Evolutionary conservation across 2,797 vertebrate genomes (phyloP), one percentile per base, ranked within the genome.

Genomic region (Darevskia mixta): DNA sequence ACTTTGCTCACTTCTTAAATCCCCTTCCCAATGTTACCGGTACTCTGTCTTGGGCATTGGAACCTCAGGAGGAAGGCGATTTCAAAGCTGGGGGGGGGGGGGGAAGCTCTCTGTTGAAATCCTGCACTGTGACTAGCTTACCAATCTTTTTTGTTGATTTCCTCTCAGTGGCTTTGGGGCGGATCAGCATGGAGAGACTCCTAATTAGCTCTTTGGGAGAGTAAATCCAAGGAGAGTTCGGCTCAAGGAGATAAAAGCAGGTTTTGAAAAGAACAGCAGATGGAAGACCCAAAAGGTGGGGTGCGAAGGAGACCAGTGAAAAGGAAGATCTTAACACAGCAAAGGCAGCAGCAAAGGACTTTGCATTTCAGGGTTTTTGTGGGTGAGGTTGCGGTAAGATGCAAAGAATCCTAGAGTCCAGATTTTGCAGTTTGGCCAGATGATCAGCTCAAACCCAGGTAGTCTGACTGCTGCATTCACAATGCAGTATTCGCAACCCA

Each of bases 1-100:
- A 67, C 9, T 66, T 85, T 66, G 76, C 41, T 78, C 5, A 15
- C 23, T 27, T 84, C 84, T 66, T 86, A 80, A 58, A 80, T 72
- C 67, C 45, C 7, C 32, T 9, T 80, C 67, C 55, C 11, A 41
- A 71, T 45, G 17, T 29, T 43, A 45, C n/a, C n/a, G n/a, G n/a
- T n/a, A n/a, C 35, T 66, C 15, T 77, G 23, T 1, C 10, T 71
- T 18, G 13, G 15, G 38, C 29, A 23, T 43, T 85, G 35, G 45
- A 71, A 67, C 18, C 15, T 67, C 29, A 8, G n/a, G 64, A 49
- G 77, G 43, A 79, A 86, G 43, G 23, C 29, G 17, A 55, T 71
- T 79, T 55, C 64, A 35, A 29, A 79, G n/a, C 29, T 55, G 13
- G 1, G 49, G 38, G 35, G 35, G 38, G 38, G 38, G 38, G 38